Percentiles rank a stretch among this genome's conserved stretches.
Conservation (phyloP, 1,140 invertebrate genomes). For the Diplogasteroides magnus region DNA sequence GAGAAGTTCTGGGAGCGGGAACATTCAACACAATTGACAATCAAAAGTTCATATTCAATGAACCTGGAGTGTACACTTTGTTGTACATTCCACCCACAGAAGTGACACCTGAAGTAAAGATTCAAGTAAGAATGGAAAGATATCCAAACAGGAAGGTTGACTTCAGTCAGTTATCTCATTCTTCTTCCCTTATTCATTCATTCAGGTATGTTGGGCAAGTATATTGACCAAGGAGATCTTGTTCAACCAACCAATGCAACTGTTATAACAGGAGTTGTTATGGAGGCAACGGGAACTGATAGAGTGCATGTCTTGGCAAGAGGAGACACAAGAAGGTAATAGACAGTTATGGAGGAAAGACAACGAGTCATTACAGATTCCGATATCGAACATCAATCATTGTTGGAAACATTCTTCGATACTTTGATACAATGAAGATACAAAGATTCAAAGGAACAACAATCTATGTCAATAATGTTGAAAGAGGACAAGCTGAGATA, state of each 20-base stretch:
- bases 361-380: conserved; percentile 32
- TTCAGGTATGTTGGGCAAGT: conserved; percentile 48
- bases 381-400: conserved; percentile 51
- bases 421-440: conserved; percentile 53
- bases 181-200: conserved; percentile 9
- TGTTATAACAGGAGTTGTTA: conserved; percentile 52
- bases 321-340: conserved; percentile 42
- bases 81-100: conserved; percentile 53
- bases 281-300: conserved; percentile 55
- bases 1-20: conserved; percentile 48
- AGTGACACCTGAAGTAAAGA: conserved; percentile 50
- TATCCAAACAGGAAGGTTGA: conserved; percentile 53
- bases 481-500: conserved; percentile 52
- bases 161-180: conserved; percentile 34
- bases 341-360: neutral
- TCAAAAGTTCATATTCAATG: conserved; percentile 55
- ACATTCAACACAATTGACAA: conserved; percentile 53
- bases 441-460: conserved; percentile 53
- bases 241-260: conserved; percentile 55
- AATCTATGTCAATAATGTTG: conserved; percentile 54
- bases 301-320: conserved; percentile 50
- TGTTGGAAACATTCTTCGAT: conserved; percentile 54
- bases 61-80: conserved; percentile 52
- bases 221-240: conserved; percentile 48
- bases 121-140: conserved; percentile 50